Base-by-base conservation (phyloP, 2,113 vertebrate species). In the Delphinus delphis region DNA sequence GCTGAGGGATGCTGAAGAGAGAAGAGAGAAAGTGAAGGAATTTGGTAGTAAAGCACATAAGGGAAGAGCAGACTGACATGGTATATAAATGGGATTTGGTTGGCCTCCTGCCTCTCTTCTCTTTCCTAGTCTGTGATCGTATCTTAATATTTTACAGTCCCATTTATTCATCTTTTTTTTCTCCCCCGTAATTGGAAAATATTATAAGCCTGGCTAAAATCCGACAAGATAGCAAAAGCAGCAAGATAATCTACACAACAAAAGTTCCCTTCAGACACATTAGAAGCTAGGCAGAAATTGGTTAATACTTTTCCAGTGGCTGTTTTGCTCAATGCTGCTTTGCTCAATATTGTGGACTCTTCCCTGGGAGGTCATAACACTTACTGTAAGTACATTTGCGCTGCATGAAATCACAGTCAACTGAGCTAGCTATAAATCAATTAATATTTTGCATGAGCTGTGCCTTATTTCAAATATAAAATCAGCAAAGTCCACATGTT, bases 271-370 rank as follows among this genome's bases (percentile, higher is more conserved):
- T 76, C 87, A 95, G 93, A 90, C 53, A 88, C 65, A 85, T 96
- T 97, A 92, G 92, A 94, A 88, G 8, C 31, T 8, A 94, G 47
- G 38, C 79, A 90, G 65, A 97, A 97, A 93, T 93, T 90, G 82
- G 76, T 98, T 97, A 92, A 88, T 95, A 92, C 68, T 96, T 97
- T 67, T 96, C 6, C 12, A 84, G 80, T 81, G 88, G 53, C 96
- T 84, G 36, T 90, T 97, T 77, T 74, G 60, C 71, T 94, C 76
- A 38, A 1, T 41, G 73, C 81, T 68, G 62, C 53, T 92, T 76
- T 71, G 47, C 58, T 95, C 86, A 88, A 84, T 21, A 36, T 33
- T 55, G 44, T 73, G 76, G 76, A 28, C 41, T 36, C 33, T 97
- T 93, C 81, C 83, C 41, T 53, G 95, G 71, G 97, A 96, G 41